Conservation (phyloP, 2,113 vertebrate genomes). For the Macrotis lagotis region DNA sequence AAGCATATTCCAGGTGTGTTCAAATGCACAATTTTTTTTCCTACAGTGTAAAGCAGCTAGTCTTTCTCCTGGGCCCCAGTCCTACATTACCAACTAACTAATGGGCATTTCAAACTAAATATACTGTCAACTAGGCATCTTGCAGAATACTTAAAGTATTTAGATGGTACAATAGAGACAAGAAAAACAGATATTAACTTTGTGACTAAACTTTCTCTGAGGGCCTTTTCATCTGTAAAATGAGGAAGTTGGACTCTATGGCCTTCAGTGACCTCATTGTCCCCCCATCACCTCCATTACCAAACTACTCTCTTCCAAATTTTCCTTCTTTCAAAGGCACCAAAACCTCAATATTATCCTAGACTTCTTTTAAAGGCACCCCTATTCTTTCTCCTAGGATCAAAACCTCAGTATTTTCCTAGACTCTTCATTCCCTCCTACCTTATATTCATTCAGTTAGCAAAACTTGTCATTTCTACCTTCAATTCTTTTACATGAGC, state of each 20-base stretch:
- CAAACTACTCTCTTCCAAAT: neutral
- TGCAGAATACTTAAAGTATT: too few relatives aligned
- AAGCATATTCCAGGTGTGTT: neutral
- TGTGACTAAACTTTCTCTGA: neutral
- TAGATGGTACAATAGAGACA: neutral
- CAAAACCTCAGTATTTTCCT: neutral
- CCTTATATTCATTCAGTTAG: neutral
- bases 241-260: neutral
- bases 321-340: too few relatives aligned
- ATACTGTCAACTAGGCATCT: neutral
- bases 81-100: neutral
- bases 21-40: neutral
- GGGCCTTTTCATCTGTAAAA: neutral
- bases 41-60: neutral
- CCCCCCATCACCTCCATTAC: too few relatives aligned
- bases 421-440: neutral
- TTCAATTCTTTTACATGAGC: neutral
- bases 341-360: too few relatives aligned
- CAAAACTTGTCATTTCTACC: neutral
- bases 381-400: neutral
- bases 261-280: neutral
- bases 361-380: too few relatives aligned
- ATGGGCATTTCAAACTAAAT: too few relatives aligned
- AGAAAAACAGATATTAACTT: neutral
- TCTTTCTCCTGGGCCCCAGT: neutral